phyloP scores from a whole-genome alignment of 2,797 vertebrate genomes.

The Smutsia temminckii region DNA sequence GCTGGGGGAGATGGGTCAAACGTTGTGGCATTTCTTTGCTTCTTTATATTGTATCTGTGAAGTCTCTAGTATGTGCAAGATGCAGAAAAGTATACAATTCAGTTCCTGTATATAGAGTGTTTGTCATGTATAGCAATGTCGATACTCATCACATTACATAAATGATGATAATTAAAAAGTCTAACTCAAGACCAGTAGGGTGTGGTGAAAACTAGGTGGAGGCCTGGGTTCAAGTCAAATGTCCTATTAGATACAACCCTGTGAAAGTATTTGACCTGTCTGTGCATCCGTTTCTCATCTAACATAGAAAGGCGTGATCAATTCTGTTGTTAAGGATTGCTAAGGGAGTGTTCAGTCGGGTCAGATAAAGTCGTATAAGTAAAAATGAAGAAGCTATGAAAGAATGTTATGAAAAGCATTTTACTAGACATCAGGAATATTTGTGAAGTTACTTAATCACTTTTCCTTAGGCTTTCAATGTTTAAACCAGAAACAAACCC shows the following conservation, averaged over 20 bases:
- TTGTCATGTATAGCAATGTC: neutral
- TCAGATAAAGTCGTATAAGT: neutral
- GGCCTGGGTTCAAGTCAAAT: neutral
- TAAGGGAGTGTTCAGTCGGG: neutral
- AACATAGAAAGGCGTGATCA: neutral
- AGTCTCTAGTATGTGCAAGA: neutral
- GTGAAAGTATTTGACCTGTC: neutral
- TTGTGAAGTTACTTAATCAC: constrained; percentile 7
- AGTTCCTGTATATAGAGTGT: neutral
- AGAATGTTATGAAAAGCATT: constrained; percentile 19
- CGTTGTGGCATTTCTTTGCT: neutral
- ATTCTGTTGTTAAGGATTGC: neutral
- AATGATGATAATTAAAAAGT: constrained; percentile 11
- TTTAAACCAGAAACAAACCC: constrained; percentile 42
- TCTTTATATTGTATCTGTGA: neutral
- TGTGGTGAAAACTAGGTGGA: neutral
- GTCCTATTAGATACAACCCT: neutral
- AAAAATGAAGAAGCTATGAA: neutral
- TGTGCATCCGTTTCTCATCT: neutral
- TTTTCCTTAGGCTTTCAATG: constrained; percentile 24
- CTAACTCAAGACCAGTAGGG: neutral
- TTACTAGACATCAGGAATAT: neutral
- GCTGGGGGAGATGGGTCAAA: neutral
- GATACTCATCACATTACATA: neutral
- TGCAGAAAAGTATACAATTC: neutral